phyloP scores from a whole-genome alignment of 2,888 invertebrate genomes.

The Spatulosminthurus flaviceps region DNA sequence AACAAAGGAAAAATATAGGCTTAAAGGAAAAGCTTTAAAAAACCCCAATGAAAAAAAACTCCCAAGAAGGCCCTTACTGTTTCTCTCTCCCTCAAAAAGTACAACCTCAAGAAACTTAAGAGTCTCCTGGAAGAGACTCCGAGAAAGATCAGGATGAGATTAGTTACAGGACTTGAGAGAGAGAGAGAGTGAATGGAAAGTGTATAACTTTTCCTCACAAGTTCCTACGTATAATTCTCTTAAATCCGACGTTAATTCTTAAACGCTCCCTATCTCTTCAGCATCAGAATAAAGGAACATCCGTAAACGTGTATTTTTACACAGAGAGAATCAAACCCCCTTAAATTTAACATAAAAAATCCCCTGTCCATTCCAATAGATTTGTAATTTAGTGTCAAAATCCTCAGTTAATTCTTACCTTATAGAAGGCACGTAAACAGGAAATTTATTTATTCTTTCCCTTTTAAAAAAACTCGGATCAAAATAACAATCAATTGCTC shows the following conservation, averaged over 20 bases:
- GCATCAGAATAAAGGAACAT: too few relatives aligned
- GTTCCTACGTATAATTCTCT: background rate
- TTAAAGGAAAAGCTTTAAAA: too few relatives aligned
- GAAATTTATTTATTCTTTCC: background rate
- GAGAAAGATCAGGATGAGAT: slow-evolving; percentile 11
- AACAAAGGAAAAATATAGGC: background rate
- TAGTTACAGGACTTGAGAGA: too few relatives aligned
- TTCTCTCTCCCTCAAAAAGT: background rate
- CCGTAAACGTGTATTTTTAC: too few relatives aligned
- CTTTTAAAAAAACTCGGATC: background rate
- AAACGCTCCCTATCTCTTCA: slow-evolving; percentile 22
- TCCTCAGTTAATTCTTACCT: background rate
- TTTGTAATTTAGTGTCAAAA: background rate
- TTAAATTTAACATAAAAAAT: too few relatives aligned
- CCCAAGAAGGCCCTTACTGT: slow-evolving; percentile 13
- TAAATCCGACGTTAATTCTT: slow-evolving; percentile 34
- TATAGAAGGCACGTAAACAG: background rate
- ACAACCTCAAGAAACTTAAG: too few relatives aligned
- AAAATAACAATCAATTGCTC: slow-evolving; percentile 30
- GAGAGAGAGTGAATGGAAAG: too few relatives aligned
- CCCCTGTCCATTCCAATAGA: background rate
- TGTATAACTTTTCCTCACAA: background rate
- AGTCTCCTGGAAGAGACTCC: background rate
- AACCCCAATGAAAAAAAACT: background rate
- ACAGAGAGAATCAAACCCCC: too few relatives aligned